Conservation (phyloP, 2,888 invertebrate genomes). For the Dorcus hopei region DNA sequence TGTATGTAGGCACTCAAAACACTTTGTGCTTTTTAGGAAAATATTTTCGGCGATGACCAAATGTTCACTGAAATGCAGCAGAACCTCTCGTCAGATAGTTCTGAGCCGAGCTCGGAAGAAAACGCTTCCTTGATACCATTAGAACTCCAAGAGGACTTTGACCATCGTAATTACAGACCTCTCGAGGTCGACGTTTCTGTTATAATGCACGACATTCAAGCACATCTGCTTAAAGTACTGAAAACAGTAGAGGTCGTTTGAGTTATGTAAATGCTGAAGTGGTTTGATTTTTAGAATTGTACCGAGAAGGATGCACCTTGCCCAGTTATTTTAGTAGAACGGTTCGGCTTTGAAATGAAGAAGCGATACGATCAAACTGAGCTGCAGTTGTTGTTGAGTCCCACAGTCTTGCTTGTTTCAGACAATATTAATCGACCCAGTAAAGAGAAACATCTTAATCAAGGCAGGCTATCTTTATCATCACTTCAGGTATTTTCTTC, state of each 20-base stretch:
- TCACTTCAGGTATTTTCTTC: conserved; percentile 66
- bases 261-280: neutral
- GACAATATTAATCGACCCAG: conserved; percentile 69
- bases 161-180: conserved; percentile 84
- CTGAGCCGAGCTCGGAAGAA: conserved; percentile 61
- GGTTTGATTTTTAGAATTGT: conserved; percentile 62
- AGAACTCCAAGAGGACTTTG: conserved; percentile 80
- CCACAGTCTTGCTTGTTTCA: conserved; percentile 77
- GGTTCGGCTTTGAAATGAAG: conserved; percentile 96
- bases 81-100: conserved; percentile 37
- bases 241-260: neutral
- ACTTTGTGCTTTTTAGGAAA: conserved; percentile 58
- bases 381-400: conserved; percentile 85
- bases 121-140: conserved; percentile 62
- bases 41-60: conserved; percentile 96
- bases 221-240: conserved; percentile 77
- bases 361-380: conserved; percentile 90
- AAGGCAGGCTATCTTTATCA: conserved; percentile 82
- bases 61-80: conserved; percentile 89
- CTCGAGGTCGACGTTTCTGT: conserved; percentile 89
- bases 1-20: neutral
- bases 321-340: conserved; percentile 82
- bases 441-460: conserved; percentile 70
- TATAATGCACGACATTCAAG: conserved; percentile 93
- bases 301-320: conserved; percentile 87